Percentiles rank a stretch among this genome's conserved stretches.
Evolutionary conservation across 2,797 vertebrate species (phyloP).

Genomic region (Danio aesculapii): DNA sequence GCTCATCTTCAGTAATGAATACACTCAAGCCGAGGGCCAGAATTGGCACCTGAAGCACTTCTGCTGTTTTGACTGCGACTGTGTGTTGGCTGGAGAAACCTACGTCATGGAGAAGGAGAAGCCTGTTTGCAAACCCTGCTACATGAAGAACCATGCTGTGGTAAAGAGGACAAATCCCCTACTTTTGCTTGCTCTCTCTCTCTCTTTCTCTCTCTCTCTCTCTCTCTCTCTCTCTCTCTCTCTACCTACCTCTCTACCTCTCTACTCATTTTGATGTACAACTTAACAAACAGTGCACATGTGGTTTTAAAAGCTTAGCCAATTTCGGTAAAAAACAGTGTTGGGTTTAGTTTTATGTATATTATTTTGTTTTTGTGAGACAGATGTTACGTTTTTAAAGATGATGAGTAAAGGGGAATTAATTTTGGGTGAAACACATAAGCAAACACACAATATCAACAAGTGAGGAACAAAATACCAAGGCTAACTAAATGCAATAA

Average conservation of each 20-base stretch:
- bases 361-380: no score
- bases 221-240: no score
- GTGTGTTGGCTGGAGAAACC: constrained; percentile 93
- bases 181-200: neutral
- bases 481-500: no score
- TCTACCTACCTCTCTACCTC: neutral
- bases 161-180: constrained; percentile 73
- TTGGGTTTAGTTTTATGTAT: no score
- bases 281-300: neutral
- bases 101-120: constrained; percentile 94
- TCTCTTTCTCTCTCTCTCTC: no score
- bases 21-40: constrained; percentile 94
- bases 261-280: neutral
- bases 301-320: neutral
- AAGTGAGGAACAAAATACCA: no score
- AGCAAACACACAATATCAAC: no score
- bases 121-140: constrained; percentile 93
- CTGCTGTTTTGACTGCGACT: constrained; percentile 97
- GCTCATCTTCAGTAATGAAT: constrained; percentile 98
- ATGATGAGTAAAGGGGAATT: no score
- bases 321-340: no score
- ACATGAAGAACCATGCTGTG: constrained; percentile 93
- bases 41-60: constrained; percentile 99
- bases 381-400: no score
- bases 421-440: no score